A percentile compares a stretch with the other conserved stretches of the same genome.
Evolutionary conservation across 2,113 vertebrate species (phyloP).

Genomic region (Macquaria ambigua): DNA sequence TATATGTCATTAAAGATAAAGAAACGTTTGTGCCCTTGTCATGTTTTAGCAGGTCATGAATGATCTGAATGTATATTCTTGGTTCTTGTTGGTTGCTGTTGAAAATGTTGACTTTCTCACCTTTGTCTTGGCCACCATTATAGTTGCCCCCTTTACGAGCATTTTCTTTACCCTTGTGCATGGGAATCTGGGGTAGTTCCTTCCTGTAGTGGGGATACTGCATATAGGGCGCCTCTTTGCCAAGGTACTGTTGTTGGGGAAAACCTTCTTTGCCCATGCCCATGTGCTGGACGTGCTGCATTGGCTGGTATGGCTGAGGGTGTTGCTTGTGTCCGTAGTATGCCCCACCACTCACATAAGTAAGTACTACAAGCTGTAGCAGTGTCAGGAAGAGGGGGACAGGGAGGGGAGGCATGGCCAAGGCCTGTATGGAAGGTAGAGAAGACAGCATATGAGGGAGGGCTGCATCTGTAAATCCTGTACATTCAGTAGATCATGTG

Average conservation of each 20-base stretch:
- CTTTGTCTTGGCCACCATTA: constrained; percentile 88
- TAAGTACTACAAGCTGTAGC: constrained; percentile 84
- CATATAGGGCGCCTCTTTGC: constrained; percentile 92
- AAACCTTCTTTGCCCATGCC: constrained; percentile 89
- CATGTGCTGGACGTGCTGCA: constrained; percentile 93
- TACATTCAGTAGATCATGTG: not conserved
- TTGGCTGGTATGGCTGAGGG: constrained; percentile 88
- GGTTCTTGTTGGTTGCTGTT: not conserved
- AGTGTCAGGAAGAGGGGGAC: constrained; percentile 69
- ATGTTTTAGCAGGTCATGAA: not conserved
- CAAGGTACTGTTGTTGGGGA: constrained; percentile 88
- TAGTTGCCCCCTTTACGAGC: constrained; percentile 85
- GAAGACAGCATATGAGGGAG: constrained; percentile 18
- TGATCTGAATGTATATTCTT: not conserved
- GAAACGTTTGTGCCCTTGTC: not conserved
- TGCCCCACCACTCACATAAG: constrained; percentile 85
- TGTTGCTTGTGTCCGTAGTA: constrained; percentile 95
- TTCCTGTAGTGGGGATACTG: constrained; percentile 95
- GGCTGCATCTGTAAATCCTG: not conserved
- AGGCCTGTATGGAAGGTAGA: constrained; percentile 70
- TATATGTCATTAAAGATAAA: not conserved
- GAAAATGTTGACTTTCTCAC: constrained; percentile 74
- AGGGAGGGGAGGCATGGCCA: constrained; percentile 73
- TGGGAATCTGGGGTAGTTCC: constrained; percentile 90
- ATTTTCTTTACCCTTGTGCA: constrained; percentile 90